Conservation (phyloP, 2,797 vertebrate genomes). For the Halcyon leucocephala region DNA sequence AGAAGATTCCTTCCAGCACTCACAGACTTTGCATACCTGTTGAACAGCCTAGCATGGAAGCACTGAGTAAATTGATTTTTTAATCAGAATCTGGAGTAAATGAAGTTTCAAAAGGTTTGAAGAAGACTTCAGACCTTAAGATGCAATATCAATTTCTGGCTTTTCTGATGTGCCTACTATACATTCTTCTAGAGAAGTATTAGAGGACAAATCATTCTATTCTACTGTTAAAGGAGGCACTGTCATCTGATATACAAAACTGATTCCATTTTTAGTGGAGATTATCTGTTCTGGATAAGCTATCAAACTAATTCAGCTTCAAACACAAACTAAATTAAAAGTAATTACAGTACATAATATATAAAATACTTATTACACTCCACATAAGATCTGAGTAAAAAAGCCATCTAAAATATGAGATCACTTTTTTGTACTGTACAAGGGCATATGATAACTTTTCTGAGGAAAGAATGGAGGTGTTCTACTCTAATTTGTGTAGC, state of each 20-base stretch:
- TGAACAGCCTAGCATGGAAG: background rate
- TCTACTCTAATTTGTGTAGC: background rate
- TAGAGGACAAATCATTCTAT: background rate
- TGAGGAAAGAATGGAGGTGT: background rate
- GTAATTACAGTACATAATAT: background rate
- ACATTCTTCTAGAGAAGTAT: background rate
- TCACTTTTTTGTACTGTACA: background rate
- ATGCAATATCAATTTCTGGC: background rate
- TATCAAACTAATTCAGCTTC: background rate
- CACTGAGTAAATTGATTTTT: background rate
- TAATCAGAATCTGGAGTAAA: background rate
- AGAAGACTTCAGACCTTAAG: background rate
- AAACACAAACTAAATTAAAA: background rate
- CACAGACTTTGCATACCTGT: background rate
- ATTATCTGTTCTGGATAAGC: background rate
- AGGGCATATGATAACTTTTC: background rate
- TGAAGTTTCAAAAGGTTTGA: background rate
- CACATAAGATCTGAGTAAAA: background rate
- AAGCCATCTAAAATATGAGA: background rate
- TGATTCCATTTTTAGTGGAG: background rate
- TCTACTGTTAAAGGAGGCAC: background rate
- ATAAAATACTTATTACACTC: background rate
- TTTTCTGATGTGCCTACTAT: slow-evolving; percentile 25
- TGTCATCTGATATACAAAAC: background rate
- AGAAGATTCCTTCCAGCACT: background rate